Base-by-base conservation (phyloP, 2,888 invertebrate species). In the Hydriomena furcata region DNA sequence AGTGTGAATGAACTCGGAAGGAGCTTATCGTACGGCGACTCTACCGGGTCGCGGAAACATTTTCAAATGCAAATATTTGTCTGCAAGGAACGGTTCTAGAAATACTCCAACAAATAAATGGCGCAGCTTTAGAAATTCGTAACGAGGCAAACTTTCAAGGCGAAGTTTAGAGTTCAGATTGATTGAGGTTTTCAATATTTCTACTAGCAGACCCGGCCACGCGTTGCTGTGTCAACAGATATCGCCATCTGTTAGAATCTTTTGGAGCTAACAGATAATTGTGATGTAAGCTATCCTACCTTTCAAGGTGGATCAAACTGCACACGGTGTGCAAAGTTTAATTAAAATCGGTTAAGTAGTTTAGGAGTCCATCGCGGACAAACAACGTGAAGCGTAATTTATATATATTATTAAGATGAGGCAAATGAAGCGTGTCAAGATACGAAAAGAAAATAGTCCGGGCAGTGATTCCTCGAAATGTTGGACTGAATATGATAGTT, bases 1-100 rank as follows among this genome's bases (percentile, higher is more conserved):
- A 53, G 37, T 66, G 82, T 82, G 75, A 83, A 78, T 69, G 79
- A 84, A 77, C 82, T 68, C 48, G 60, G 66, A 71, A 65, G 48
- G 52, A 34, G 65, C 69, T 83, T 82, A 84, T 84, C 82, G 79
- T 76, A 32, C 76, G 61, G 46, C 57, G 71, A 68, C 72, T 63
- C 65, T 37, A 45, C 36, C 46, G 37, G 46, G 58, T 65, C 61
- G 68, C 66, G 72, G 71, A 77, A 78, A 73, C 52, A 65, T 54
- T 59, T 65, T 57, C 55, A 52, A 68, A 68, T 65, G 66, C 67
- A 70, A 74, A 73, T 71, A 69, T 55, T 59, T 64, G 63, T 31
- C 46, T 60, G 56, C 40, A 54, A n/a, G 35, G 38, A 50, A 45
- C 45, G 44, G 36, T 50, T 58, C 50, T 58, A 37, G 56, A 41